Conservation (phyloP, 2,888 invertebrate species). For the Lasioglossum malachurum region DNA sequence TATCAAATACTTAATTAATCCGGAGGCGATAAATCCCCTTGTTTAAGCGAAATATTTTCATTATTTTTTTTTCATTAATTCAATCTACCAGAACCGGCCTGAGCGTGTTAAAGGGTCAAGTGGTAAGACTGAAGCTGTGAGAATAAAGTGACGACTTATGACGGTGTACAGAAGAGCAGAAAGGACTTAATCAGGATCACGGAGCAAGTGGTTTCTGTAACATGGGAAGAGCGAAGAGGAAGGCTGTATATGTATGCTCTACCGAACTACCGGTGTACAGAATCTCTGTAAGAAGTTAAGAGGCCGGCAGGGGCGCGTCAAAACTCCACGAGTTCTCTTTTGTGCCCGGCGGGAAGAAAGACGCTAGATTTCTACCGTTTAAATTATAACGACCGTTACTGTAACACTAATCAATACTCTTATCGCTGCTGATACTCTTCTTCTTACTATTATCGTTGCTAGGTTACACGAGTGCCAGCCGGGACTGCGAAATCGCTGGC, state of each 20-base stretch:
- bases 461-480: conserved; percentile 40
- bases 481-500: conserved; percentile 27
- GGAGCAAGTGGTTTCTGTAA: neutral
- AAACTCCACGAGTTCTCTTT: neutral
- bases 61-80: neutral
- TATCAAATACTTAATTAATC: neutral
- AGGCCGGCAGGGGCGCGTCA: conserved; percentile 5
- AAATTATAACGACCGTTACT: conserved; percentile 57
- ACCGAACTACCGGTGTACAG: conserved; percentile 9
- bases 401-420: conserved; percentile 56
- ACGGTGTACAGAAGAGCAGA: neutral
- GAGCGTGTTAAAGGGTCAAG: neutral
- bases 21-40: neutral
- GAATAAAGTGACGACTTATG: neutral
- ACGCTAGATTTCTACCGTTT: conserved; percentile 62
- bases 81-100: neutral
- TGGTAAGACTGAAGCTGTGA: neutral
- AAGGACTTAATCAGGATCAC: neutral
- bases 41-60: neutral
- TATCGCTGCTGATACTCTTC: conserved; percentile 65
- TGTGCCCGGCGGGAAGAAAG: conserved; percentile 17
- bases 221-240: neutral
- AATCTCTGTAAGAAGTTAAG: conserved; percentile 10
- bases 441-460: conserved; percentile 62
- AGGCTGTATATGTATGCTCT: neutral